Conservation (phyloP, 2,797 vertebrate species). For the Calcarius lapponicus region DNA sequence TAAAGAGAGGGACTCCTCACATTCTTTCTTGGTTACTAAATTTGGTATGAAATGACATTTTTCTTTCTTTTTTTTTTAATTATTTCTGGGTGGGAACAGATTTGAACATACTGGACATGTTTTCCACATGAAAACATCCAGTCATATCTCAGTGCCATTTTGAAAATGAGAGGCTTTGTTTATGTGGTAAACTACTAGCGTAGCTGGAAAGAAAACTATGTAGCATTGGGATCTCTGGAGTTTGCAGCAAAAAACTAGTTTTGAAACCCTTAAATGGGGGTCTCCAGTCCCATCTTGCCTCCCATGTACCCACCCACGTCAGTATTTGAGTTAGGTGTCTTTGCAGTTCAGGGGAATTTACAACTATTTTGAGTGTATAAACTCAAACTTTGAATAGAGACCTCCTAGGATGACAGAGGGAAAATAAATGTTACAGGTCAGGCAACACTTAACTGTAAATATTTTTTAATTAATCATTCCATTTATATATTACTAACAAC, state of each 20-base stretch:
- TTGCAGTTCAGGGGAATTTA: neutral
- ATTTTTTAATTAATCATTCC: neutral
- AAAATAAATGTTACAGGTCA: neutral
- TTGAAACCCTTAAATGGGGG: neutral
- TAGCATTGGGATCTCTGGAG: neutral
- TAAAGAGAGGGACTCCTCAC: neutral
- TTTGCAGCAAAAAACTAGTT: neutral
- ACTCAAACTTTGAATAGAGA: neutral
- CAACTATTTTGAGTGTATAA: neutral
- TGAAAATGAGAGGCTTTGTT: neutral
- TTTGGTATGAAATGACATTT: neutral
- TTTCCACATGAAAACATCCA: neutral
- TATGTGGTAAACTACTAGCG: neutral
- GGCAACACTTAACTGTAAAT: neutral
- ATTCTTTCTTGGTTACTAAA: neutral
- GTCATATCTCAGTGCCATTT: neutral
- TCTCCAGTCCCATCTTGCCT: neutral
- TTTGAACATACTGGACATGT: neutral
- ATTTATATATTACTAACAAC: neutral
- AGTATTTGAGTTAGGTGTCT: neutral
- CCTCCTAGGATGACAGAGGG: neutral
- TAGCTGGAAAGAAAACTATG: neutral
- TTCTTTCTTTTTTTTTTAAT: neutral
- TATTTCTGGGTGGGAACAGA: neutral
- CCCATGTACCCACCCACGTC: rapidly evolving